Percentiles rank a stretch among this genome's conserved stretches.
Conservation (phyloP, 2,888 invertebrate genomes). For the Andrena marginata region DNA sequence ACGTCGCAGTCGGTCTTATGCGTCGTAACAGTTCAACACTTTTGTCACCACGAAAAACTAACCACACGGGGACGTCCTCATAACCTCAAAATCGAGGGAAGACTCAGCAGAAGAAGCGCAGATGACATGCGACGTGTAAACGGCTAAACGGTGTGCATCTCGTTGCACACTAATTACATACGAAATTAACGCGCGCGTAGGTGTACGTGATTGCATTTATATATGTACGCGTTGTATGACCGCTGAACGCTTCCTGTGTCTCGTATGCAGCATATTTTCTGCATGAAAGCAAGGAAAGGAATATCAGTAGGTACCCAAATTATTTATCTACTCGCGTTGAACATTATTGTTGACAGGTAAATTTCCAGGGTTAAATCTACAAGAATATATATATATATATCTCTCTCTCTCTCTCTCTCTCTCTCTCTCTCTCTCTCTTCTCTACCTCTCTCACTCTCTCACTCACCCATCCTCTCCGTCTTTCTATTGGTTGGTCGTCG, state of each 20-base stretch:
- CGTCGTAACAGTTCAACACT: conserved; percentile 10
- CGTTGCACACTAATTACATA: conserved; percentile 33
- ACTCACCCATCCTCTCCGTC: no score
- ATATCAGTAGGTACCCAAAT: conserved; percentile 51
- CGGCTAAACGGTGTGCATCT: conserved; percentile 49
- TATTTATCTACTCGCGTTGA: conserved; percentile 15
- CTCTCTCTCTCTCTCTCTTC: no score
- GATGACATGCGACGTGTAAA: conserved; percentile 52
- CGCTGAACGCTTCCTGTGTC: conserved; percentile 25
- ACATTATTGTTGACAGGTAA: not conserved
- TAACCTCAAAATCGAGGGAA: conserved; percentile 28
- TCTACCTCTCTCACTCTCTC: no score
- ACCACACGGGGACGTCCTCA: not conserved
- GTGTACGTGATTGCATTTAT: conserved; percentile 17
- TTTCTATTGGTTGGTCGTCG: not conserved
- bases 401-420: no score
- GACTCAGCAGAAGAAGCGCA: not conserved
- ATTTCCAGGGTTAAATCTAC: conserved; percentile 10
- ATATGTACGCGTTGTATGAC: conserved; percentile 16
- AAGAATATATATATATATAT: not conserved
- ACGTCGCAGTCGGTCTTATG: conserved; percentile 31
- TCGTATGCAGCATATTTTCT: conserved; percentile 32
- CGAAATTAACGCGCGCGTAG: conserved; percentile 29
- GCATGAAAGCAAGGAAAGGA: conserved; percentile 51
- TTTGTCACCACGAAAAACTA: not conserved